Percentiles rank a stretch among this genome's conserved stretches.
These are phyloP conservation scores for Rhorus exstirpatorius DNA, from an alignment of 2,888 invertebrate genomes.

Conservation along the genomic window DNA sequence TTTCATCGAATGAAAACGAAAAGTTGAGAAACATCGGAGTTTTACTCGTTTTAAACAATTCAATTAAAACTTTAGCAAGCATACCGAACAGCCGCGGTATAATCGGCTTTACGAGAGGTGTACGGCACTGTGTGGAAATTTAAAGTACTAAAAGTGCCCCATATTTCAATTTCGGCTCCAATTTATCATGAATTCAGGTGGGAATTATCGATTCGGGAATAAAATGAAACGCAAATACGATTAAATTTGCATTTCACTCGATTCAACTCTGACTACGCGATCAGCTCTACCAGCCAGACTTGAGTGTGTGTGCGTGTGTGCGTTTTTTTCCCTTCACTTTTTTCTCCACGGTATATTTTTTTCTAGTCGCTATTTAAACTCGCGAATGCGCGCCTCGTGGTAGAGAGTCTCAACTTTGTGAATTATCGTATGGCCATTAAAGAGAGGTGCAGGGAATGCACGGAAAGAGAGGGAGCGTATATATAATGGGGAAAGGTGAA, in stretches of 20 bases:
- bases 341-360: slow-evolving; percentile 15
- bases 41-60: neutral
- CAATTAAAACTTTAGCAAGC: neutral
- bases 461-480: neutral
- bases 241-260: slow-evolving; percentile 81
- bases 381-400: slow-evolving; percentile 6
- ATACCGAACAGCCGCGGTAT: no score
- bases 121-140: neutral
- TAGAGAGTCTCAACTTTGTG: slow-evolving; percentile 50
- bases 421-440: slow-evolving; percentile 67
- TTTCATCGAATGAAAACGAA: neutral
- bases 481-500: slow-evolving; percentile 30
- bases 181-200: slow-evolving; percentile 78
- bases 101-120: slow-evolving; percentile 7
- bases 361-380: slow-evolving; percentile 46
- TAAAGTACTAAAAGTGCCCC: neutral
- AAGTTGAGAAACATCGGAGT: neutral
- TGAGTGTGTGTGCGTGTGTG: neutral
- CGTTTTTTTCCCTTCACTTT: slow-evolving; percentile 6
- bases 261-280: slow-evolving; percentile 49
- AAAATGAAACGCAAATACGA: slow-evolving; percentile 74
- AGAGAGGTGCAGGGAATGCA: slow-evolving; percentile 53
- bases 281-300: neutral
- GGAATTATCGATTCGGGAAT: slow-evolving; percentile 74
- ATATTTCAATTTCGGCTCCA: slow-evolving; percentile 76